A percentile compares a stretch with the other conserved stretches of the same genome.
phyloP scores from a whole-genome alignment of 2,113 vertebrate species.

The Cyphomyrus discorhynchus region DNA sequence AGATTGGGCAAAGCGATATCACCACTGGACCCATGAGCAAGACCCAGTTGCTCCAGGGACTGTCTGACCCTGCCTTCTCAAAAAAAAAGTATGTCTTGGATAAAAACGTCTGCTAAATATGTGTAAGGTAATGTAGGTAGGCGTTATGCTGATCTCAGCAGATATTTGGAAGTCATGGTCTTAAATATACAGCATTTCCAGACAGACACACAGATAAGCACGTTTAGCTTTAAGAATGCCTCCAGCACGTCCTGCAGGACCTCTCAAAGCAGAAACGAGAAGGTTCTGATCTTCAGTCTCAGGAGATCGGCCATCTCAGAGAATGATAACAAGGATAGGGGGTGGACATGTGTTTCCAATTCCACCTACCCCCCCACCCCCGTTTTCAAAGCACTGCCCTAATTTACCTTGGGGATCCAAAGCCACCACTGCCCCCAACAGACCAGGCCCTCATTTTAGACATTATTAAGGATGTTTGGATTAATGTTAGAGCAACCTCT shows the following conservation, averaged over 20 bases:
- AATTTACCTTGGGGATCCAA: slow-evolving; percentile 36
- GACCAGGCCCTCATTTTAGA: slow-evolving; percentile 27
- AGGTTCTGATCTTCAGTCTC: not conserved
- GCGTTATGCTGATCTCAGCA: not conserved
- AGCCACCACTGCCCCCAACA: slow-evolving; percentile 18
- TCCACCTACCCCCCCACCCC: slow-evolving; percentile 3
- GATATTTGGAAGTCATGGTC: not conserved
- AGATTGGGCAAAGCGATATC: not conserved
- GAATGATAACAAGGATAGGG: slow-evolving; percentile 23
- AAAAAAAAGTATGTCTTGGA: not conserved
- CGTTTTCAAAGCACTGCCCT: not conserved
- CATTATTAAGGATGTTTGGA: slow-evolving; percentile 37
- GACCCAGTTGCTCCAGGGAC: not conserved
- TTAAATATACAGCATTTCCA: not conserved
- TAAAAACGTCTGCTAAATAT: not conserved
- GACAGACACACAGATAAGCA: not conserved
- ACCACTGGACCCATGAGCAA: not conserved
- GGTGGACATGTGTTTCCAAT: slow-evolving; percentile 44
- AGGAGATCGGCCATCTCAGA: slow-evolving; percentile 18
- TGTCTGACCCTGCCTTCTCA: not conserved
- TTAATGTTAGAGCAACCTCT: slow-evolving; percentile 35
- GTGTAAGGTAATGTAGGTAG: not conserved
- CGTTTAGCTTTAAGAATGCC: not conserved
- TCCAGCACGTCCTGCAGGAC: not conserved
- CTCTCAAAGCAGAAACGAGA: not conserved